Percentiles rank a stretch among this genome's conserved stretches.
Evolutionary conservation across 2,888 invertebrate species (phyloP).

Genomic region (Ditula angustiorana): DNA sequence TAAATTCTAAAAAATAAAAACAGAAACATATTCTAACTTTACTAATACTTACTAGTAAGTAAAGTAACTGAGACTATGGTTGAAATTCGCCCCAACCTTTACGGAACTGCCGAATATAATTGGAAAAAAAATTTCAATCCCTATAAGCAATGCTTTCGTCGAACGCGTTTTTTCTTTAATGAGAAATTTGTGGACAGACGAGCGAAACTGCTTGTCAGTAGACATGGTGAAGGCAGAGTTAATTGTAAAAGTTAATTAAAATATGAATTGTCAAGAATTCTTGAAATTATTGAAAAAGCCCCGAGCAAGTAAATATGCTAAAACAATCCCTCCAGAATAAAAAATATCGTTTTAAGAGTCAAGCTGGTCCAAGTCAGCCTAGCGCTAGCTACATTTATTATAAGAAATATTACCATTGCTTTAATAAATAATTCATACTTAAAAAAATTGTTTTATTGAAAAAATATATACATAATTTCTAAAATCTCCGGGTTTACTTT

Average conservation of each 20-base stretch:
- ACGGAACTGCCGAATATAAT: constrained; percentile 17
- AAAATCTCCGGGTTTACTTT: no score
- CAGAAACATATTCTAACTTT: no score
- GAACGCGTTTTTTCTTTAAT: constrained; percentile 35
- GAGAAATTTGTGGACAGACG: constrained; percentile 38
- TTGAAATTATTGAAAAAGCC: constrained; percentile 37
- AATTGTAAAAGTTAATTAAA: constrained; percentile 40
- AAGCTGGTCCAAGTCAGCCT: constrained; percentile 38
- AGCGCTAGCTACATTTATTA: constrained; percentile 34
- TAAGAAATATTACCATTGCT: no score
- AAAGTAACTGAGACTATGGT: no score
- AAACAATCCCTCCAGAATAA: constrained; percentile 34
- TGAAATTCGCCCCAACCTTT: neutral
- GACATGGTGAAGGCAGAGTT: constrained; percentile 35
- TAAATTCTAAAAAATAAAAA: no score
- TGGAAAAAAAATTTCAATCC: constrained; percentile 15
- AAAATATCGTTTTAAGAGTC: constrained; percentile 37
- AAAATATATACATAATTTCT: no score
- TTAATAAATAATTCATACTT: no score
- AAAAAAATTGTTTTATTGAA: no score
- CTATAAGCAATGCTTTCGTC: constrained; percentile 23
- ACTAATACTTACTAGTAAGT: no score
- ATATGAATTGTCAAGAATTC: constrained; percentile 40
- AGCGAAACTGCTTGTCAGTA: constrained; percentile 38
- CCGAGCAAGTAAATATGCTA: constrained; percentile 38